Evolutionary conservation across 1,140 invertebrate species (phyloP).

Genomic region (Temnothorax curvispinosus): DNA sequence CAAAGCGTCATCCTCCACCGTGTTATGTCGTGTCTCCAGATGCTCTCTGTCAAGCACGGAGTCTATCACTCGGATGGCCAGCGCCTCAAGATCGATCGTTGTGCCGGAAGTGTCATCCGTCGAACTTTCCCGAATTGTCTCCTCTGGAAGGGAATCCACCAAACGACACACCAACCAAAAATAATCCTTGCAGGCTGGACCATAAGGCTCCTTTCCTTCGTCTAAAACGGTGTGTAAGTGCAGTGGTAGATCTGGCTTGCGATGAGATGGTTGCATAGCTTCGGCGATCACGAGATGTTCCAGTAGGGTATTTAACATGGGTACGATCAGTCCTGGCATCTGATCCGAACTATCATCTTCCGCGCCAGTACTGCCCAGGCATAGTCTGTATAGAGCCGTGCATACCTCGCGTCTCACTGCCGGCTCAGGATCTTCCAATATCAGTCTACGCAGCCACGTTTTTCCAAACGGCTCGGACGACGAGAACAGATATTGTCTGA

Average conservation of each 20-base stretch:
- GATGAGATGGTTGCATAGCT: slow-evolving; percentile 91
- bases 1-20: slow-evolving; percentile 95
- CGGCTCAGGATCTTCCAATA: slow-evolving; percentile 94
- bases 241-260: slow-evolving; percentile 82
- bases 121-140: slow-evolving; percentile 90
- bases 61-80: slow-evolving; percentile 91
- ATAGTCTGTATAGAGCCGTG: slow-evolving; percentile 94
- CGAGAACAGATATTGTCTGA: slow-evolving; percentile 89
- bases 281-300: slow-evolving; percentile 93
- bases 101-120: slow-evolving; percentile 86
- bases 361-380: slow-evolving; percentile 89
- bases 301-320: slow-evolving; percentile 92
- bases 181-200: slow-evolving; percentile 96
- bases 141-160: slow-evolving; percentile 93
- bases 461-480: slow-evolving; percentile 88
- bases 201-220: slow-evolving; percentile 96
- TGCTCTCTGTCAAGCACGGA: slow-evolving; percentile 92
- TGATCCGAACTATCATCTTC: slow-evolving; percentile 86
- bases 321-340: slow-evolving; percentile 89
- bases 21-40: slow-evolving; percentile 92
- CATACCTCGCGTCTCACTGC: slow-evolving; percentile 95
- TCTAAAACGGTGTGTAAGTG: slow-evolving; percentile 88
- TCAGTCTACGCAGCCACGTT: slow-evolving; percentile 91
- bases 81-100: slow-evolving; percentile 90
- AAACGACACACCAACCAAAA: slow-evolving; percentile 96